Conservation (phyloP, 2,113 vertebrate genomes). For the Nesogale talazaci region DNA sequence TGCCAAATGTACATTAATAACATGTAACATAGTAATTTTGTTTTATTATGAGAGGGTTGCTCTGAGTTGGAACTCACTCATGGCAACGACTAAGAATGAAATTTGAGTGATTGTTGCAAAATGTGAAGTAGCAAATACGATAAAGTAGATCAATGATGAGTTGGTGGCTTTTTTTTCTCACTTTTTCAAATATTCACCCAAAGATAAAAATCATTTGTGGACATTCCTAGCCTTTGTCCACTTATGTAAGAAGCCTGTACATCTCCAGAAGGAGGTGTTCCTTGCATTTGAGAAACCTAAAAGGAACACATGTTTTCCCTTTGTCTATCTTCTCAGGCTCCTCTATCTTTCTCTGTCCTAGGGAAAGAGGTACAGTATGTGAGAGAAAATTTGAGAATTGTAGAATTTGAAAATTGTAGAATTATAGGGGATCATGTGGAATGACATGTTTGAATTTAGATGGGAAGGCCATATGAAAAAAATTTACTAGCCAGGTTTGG, state of each 20-base stretch:
- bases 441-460: not conserved
- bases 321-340: not conserved
- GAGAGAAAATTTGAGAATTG: not conserved
- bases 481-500: not conserved
- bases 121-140: too few species aligned
- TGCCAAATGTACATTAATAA: not conserved
- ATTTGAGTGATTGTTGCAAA: too few species aligned
- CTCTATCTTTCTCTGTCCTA: too few species aligned
- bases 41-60: too few species aligned
- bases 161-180: not conserved
- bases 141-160: too few species aligned
- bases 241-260: constrained; percentile 2
- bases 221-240: not conserved
- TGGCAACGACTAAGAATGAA: too few species aligned
- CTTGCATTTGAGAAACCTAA: constrained; percentile 40
- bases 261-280: not conserved
- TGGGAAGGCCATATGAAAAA: not conserved
- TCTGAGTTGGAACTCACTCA: too few species aligned
- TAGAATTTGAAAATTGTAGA: not conserved
- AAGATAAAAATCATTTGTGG: not conserved
- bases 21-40: too few species aligned
- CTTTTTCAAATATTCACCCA: not conserved
- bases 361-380: too few species aligned
- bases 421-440: not conserved
- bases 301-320: not conserved